Evolutionary conservation across 2,888 invertebrate species (phyloP), one percentile per base, ranked within the genome.

Genomic region (Eupeodes luniger): DNA sequence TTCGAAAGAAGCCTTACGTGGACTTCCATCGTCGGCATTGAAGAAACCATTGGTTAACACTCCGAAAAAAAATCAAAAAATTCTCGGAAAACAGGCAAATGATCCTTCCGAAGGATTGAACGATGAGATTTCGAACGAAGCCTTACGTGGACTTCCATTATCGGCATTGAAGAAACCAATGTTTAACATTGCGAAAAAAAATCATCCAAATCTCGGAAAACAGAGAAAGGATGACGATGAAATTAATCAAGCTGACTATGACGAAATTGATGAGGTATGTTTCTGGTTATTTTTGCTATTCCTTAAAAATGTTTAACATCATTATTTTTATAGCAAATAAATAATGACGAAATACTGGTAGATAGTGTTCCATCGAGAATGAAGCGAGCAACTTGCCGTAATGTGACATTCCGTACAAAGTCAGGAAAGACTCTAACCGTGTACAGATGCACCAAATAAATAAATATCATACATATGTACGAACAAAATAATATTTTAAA

Each of bases 361-460:
- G 34, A 19, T 0, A 49, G 1, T n/a, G 14, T 9, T n/a, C 57
- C 19, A 36, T 34, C 12, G 64, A 64, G 72, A 9, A 14, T n/a
- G 11, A 72, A 66, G 12, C 64, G 78, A 2, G 72, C 66, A 5
- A 27, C 27, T 3, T 80, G 80, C 9, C 34, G 64, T 19, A 53
- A 19, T 4, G 5, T 66, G 4, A 10, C 11, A 40, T 9, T 80
- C 40, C 72, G 64, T 27, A 74, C 57, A 11, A 74, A 49, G 57
- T 74, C 64, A 0, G 80, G 80, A 40, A 80, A 36, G 19, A 14
- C 59, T 40, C n/a, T 80, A 5, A 57, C 49, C 36, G 16, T 74
- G 2, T n/a, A n/a, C 3, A 80, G 10, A 19, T 75, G 51, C 27
- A 27, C 16, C 49, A 44, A 55, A 44, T 49, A 40, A 2, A 5